phyloP scores from a whole-genome alignment of 2,888 invertebrate species.

The Andrena chrysosceles region DNA sequence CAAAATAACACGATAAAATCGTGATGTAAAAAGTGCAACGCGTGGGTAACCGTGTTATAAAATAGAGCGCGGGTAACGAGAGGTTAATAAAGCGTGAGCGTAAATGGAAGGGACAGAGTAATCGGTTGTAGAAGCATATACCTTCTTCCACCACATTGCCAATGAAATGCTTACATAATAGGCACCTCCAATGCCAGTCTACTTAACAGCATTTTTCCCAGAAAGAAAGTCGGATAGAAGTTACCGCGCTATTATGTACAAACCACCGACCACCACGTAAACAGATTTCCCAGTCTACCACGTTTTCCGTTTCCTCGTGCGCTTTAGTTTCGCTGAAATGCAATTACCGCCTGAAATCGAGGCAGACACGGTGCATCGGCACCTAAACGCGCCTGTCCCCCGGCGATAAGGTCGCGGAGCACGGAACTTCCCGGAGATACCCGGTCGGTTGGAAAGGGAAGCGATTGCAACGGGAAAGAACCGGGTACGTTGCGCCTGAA shows the following conservation, averaged over 20 bases:
- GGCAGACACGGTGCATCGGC: neutral
- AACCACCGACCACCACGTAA: neutral
- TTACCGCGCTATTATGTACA: neutral
- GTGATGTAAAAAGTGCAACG: too few species aligned
- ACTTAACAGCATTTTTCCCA: too few species aligned
- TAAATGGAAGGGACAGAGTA: too few species aligned
- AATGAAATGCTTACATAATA: too few species aligned
- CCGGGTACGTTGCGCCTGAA: neutral
- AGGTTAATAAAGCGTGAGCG: too few species aligned
- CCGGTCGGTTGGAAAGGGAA: neutral
- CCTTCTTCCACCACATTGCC: too few species aligned
- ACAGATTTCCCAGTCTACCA: neutral
- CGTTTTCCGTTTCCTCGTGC: neutral
- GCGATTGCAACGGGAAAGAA: constrained; percentile 30
- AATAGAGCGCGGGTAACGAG: too few species aligned
- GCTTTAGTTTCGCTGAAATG: neutral
- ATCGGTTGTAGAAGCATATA: too few species aligned
- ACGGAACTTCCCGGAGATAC: constrained; percentile 1
- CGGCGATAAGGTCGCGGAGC: neutral
- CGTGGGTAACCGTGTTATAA: too few species aligned
- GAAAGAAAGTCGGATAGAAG: too few species aligned
- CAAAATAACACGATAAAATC: too few species aligned
- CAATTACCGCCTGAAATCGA: neutral
- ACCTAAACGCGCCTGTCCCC: neutral
- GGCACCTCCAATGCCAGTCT: too few species aligned